Evolutionary conservation across 2,113 vertebrate genomes (phyloP).

Genomic region (Malurus melanocephalus): DNA sequence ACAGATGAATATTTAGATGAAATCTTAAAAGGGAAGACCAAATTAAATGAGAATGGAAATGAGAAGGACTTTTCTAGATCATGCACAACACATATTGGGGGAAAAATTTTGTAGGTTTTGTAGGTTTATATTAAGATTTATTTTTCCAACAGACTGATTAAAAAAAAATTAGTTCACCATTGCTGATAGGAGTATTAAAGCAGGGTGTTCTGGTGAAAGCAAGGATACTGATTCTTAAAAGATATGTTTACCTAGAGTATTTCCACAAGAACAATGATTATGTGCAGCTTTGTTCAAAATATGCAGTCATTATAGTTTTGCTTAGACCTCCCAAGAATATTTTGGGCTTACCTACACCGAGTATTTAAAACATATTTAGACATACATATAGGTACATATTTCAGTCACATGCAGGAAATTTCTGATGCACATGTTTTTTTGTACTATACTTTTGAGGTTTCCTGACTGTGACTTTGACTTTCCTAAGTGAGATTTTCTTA

Average conservation of each 20-base stretch:
- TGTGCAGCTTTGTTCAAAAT: neutral
- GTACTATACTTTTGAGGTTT: neutral
- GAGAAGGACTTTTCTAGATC: neutral
- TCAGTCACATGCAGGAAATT: neutral
- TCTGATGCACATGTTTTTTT: neutral
- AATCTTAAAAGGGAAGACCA: neutral
- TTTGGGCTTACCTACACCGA: neutral
- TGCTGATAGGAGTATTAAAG: neutral
- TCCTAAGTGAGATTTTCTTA: neutral
- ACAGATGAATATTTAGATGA: conserved; percentile 10
- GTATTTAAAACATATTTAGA: neutral
- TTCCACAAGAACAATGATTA: neutral
- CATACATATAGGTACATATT: neutral
- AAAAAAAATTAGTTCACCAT: neutral
- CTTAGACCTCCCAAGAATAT: neutral
- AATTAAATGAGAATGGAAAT: neutral
- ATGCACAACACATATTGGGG: rapidly evolving
- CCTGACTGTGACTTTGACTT: neutral
- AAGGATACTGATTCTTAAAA: neutral
- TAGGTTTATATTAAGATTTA: neutral
- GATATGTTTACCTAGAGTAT: neutral
- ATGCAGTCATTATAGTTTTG: neutral
- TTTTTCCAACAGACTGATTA: neutral
- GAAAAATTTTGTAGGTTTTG: neutral
- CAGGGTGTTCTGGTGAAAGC: neutral